Base-by-base conservation (phyloP, 2,113 vertebrate species). In the Microcebus griseorufus region DNA sequence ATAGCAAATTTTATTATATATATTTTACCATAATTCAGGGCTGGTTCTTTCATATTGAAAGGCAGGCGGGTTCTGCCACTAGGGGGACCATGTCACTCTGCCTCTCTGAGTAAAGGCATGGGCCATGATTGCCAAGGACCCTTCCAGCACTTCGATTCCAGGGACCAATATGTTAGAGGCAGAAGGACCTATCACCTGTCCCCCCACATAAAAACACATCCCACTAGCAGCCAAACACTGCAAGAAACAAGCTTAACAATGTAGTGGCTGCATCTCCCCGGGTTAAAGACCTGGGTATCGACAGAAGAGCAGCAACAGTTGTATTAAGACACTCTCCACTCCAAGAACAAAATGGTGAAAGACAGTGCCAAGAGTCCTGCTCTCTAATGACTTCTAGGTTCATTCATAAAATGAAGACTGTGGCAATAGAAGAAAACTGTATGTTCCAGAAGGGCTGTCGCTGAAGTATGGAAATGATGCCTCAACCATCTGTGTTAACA, bases 371-470 rank as follows among this genome's bases (percentile, higher is more conserved):
- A 96, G 69, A 88, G 58, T 32, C 60, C 81, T 73, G 81, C 27
- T 94, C 62, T 80, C 58, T 37, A 48, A 11, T 27, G 12, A 90
- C 55, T 75, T 90, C 88, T 69, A 53, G 32, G 72, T 82, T 90
- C 95, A 84, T 78, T 90, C 85, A 88, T 65, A 75, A 80, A 93
- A 84, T n/a, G n/a, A 79, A 93, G 82, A 60, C 86, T 78, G 42
- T 78, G 72, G 73, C 78, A 72, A 69, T 48, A 69, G 64, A 93
- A 81, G 62, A 72, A 97, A 72, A 23, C 37, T 70, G 84, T 67
- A 42, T 25, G 42, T 37, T 90, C 93, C 75, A 73, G 88, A 88
- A 73, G 18, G 3, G 37, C 51, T 80, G 27, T 64, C 48, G 65
- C 37, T 4, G 51, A 88, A 94, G 69, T 45, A 87, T 80, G 65